Percentiles rank a stretch among this genome's conserved stretches.
Conservation (phyloP, 2,888 invertebrate genomes). For the Mythimna pallens region DNA sequence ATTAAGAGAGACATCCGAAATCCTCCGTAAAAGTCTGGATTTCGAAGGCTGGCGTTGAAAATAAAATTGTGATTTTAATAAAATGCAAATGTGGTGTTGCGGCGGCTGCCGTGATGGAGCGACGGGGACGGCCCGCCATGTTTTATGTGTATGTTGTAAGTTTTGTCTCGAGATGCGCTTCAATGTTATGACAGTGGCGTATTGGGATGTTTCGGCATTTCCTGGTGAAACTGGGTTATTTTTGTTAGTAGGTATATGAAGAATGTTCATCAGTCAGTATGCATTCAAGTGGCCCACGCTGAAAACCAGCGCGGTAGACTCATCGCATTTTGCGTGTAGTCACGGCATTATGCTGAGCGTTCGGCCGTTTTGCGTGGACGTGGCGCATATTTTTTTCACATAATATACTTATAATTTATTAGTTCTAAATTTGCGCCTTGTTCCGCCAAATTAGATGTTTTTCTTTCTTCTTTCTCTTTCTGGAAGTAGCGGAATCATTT, state of each 20-base stretch:
- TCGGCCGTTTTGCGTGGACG: too few species aligned
- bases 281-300: too few species aligned
- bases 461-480: too few species aligned
- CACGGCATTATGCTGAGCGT: too few species aligned
- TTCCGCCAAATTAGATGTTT: too few species aligned
- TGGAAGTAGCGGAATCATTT: too few species aligned
- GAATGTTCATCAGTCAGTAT: too few species aligned
- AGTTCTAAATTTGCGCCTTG: too few species aligned
- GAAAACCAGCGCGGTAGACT: too few species aligned
- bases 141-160: constrained; percentile 50
- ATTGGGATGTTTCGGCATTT: constrained; percentile 32
- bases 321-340: too few species aligned
- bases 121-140: constrained; percentile 59
- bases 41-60: constrained; percentile 71
- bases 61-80: constrained; percentile 89
- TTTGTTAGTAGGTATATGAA: not conserved
- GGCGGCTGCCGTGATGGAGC: constrained; percentile 73
- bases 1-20: constrained; percentile 69
- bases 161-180: constrained; percentile 53
- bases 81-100: constrained; percentile 86
- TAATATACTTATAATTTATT: too few species aligned
- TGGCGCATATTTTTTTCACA: too few species aligned
- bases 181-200: constrained; percentile 22
- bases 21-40: constrained; percentile 64
- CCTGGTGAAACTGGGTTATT: not conserved